Conservation (phyloP, 2,113 vertebrate species). For the Macquaria ambigua region DNA sequence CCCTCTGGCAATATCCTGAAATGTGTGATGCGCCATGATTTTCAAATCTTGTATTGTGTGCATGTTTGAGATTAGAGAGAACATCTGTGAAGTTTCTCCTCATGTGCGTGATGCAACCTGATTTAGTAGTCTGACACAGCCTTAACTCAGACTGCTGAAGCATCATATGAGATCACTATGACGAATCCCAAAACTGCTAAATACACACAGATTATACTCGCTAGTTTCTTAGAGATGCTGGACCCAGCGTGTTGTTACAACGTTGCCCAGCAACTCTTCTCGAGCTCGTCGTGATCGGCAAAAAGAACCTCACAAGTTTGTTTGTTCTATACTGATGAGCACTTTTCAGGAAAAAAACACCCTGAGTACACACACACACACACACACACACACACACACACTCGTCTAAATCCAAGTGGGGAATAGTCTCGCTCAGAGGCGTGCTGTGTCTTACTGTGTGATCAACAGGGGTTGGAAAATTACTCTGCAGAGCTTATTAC, state of each 20-base stretch:
- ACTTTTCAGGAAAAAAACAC: constrained; percentile 21
- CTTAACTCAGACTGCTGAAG: too few species aligned
- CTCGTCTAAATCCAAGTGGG: constrained; percentile 54
- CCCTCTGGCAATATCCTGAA: too few species aligned
- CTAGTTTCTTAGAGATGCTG: neutral
- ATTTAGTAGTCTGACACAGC: too few species aligned
- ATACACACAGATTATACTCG: neutral
- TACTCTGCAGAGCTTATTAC: constrained; percentile 58
- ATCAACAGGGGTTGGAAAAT: constrained; percentile 70
- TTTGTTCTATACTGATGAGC: constrained; percentile 23
- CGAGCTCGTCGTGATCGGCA: neutral
- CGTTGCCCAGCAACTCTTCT: neutral
- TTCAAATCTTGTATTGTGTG: too few species aligned
- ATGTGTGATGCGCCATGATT: too few species aligned
- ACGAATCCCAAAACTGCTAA: neutral
- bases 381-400: constrained; percentile 8
- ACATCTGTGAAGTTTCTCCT: too few species aligned
- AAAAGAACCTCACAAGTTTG: neutral
- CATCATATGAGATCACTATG: too few species aligned
- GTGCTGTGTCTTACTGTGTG: constrained; percentile 49
- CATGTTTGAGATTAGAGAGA: too few species aligned
- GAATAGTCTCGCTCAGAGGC: constrained; percentile 40
- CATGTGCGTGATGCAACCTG: too few species aligned
- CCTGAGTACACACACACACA: constrained; percentile 9
- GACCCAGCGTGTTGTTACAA: neutral